Evolutionary conservation across 2,113 vertebrate genomes (phyloP).

Genomic region (Zapornia atra): DNA sequence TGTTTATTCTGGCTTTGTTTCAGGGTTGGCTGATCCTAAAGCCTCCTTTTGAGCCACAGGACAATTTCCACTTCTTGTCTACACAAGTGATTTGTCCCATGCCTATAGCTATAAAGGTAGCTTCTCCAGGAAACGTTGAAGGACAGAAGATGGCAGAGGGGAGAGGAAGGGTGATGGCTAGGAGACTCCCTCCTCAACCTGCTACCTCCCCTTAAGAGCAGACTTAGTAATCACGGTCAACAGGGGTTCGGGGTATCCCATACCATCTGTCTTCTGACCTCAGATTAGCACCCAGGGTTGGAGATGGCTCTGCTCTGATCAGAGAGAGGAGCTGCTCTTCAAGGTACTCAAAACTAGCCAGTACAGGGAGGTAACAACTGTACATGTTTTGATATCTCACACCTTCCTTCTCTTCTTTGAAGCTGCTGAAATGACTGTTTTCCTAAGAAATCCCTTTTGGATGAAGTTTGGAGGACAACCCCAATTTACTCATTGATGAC

Average conservation of each 20-base stretch:
- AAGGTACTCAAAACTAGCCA: background rate
- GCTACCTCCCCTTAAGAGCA: background rate
- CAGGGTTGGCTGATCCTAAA: background rate
- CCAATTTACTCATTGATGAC: background rate
- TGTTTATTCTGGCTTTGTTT: background rate
- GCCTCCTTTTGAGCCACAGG: background rate
- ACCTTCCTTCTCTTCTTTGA: background rate
- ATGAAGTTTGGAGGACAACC: background rate
- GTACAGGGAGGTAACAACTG: background rate
- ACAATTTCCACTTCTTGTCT: background rate
- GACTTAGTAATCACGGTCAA: background rate
- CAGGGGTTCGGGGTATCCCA: background rate
- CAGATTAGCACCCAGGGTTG: background rate
- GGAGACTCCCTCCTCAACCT: background rate
- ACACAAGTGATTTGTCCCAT: background rate
- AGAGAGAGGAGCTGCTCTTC: background rate
- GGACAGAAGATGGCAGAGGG: no score
- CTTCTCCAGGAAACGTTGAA: no score
- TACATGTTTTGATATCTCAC: background rate
- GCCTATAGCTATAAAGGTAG: background rate
- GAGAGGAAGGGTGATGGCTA: no score
- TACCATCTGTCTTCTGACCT: rapidly evolving
- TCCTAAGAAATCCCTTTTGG: background rate
- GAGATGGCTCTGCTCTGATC: rapidly evolving
- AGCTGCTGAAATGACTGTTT: background rate